phyloP scores from a whole-genome alignment of 2,888 invertebrate species.

The Torymus texanus region DNA sequence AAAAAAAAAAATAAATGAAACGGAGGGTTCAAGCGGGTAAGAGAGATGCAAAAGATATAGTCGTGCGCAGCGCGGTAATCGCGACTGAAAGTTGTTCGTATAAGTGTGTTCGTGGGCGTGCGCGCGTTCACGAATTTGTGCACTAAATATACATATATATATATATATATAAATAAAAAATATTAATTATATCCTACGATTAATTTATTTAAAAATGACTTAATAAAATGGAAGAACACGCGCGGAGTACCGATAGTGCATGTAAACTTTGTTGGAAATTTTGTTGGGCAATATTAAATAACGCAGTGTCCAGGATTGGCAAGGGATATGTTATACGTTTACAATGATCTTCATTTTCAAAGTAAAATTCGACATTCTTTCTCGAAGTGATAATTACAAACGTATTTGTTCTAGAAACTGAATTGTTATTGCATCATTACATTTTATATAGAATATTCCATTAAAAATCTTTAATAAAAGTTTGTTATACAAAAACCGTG shows the following conservation, averaged over 20 bases:
- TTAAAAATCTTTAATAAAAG: too few species aligned
- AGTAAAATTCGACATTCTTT: too few species aligned
- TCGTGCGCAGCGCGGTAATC: conserved; percentile 36
- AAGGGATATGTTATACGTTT: too few species aligned
- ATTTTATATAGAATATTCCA: too few species aligned
- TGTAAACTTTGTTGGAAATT: too few species aligned
- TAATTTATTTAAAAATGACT: conserved; percentile 33
- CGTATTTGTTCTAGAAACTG: too few species aligned
- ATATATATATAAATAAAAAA: conserved; percentile 26
- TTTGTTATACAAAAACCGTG: neutral
- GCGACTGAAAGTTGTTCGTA: conserved; percentile 21
- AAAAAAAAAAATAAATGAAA: conserved; percentile 16
- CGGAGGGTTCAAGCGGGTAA: neutral
- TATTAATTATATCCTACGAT: conserved; percentile 19
- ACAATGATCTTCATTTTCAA: too few species aligned
- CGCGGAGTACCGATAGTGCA: neutral
- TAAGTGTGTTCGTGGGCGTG: conserved; percentile 15
- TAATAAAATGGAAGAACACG: conserved; percentile 13
- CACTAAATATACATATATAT: conserved; percentile 23
- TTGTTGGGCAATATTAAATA: too few species aligned
- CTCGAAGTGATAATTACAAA: too few species aligned
- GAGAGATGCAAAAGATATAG: conserved; percentile 33
- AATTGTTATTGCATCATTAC: too few species aligned
- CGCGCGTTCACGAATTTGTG: conserved; percentile 12
- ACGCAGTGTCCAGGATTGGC: too few species aligned